Evolutionary conservation across 2,888 invertebrate species (phyloP).

Genomic region (Urechis unicinctus): DNA sequence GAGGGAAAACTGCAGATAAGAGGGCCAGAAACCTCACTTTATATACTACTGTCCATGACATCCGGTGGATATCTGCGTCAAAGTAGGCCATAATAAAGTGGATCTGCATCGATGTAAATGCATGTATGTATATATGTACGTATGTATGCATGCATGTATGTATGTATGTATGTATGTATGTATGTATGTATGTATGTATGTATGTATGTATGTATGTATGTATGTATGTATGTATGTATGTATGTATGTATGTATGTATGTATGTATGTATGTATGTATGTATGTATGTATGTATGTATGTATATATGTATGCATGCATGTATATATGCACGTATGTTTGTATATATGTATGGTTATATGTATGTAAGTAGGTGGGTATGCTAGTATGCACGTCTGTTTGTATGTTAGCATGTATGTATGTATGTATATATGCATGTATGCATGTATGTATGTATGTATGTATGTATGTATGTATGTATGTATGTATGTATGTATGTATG

Average conservation of each 20-base stretch:
- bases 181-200: conserved; percentile 7
- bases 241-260: conserved; percentile 2
- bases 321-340: background rate
- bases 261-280: conserved; percentile 3
- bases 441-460: too few species aligned
- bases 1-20: too few species aligned
- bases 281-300: conserved; percentile 8
- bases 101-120: conserved; percentile 1
- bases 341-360: background rate
- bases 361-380: too few species aligned
- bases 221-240: background rate
- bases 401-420: too few species aligned
- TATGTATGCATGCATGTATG: conserved; percentile 6
- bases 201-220: conserved; percentile 1
- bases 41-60: too few species aligned
- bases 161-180: conserved; percentile 8
- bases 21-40: too few species aligned
- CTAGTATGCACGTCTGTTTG: too few species aligned
- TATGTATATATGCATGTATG: too few species aligned
- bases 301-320: conserved; percentile 5
- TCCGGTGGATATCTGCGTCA: too few species aligned
- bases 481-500: too few species aligned
- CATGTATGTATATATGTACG: conserved; percentile 8
- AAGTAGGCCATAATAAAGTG: too few species aligned
- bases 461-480: too few species aligned